Percentiles rank a stretch among this genome's conserved stretches.
Conservation (phyloP, 1,140 invertebrate species). For the Orchestia grillus region DNA sequence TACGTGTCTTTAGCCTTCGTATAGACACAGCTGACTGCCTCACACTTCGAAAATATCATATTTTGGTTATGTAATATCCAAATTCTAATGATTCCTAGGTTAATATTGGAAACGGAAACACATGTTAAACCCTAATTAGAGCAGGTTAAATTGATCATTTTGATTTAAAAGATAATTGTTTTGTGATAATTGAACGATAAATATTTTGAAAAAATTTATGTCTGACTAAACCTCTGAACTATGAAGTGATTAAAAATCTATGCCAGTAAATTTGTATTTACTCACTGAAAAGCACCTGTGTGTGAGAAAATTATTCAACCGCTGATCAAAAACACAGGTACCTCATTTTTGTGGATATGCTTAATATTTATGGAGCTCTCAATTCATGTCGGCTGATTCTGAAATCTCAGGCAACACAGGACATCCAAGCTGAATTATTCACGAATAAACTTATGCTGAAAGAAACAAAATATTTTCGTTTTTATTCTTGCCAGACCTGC, state of each 20-base stretch:
- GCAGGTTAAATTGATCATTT: too few species aligned
- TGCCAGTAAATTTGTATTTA: background rate
- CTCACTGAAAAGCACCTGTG: background rate
- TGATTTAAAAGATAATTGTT: too few species aligned
- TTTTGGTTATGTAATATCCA: too few species aligned
- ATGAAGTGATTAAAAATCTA: background rate
- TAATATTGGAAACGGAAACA: too few species aligned
- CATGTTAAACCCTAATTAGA: too few species aligned
- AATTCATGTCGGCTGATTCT: background rate
- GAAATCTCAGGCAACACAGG: background rate
- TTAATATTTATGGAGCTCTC: background rate
- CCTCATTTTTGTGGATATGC: background rate
- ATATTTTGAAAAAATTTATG: too few species aligned
- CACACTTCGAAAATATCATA: too few species aligned
- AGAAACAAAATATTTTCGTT: background rate
- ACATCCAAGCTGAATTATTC: background rate
- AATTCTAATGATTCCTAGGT: too few species aligned
- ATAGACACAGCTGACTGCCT: too few species aligned
- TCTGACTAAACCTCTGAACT: background rate
- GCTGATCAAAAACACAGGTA: background rate
- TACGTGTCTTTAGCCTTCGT: too few species aligned
- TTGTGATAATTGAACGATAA: too few species aligned
- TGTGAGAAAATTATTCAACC: background rate
- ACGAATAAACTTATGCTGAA: background rate
- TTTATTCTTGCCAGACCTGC: background rate